Evolutionary conservation across 92 coral and sea anemone species (phyloP).

Genomic region (Zoanthus gigantus): DNA sequence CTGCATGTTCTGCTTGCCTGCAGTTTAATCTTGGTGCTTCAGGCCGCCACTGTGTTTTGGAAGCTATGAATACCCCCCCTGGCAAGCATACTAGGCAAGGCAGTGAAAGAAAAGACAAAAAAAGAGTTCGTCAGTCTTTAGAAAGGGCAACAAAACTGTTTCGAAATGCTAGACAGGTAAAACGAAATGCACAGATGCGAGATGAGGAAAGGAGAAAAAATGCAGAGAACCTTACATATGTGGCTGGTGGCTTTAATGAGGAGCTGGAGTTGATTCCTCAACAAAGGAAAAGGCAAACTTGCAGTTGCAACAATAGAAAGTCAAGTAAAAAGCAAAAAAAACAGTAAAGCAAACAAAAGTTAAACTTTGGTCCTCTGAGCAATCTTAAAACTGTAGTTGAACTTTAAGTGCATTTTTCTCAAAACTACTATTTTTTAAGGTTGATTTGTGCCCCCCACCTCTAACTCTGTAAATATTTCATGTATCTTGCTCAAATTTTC

Average conservation of each 20-base stretch:
- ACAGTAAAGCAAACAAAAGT: not conserved
- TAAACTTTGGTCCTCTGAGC: not conserved
- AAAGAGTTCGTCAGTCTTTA: slow-evolving; percentile 21
- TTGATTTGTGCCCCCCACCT: slow-evolving; percentile 21
- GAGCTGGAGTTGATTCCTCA: slow-evolving; percentile 17
- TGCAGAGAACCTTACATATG: slow-evolving; percentile 10
- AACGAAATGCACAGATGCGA: slow-evolving; percentile 20
- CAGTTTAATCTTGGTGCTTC: slow-evolving; percentile 26
- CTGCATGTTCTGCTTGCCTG: slow-evolving; percentile 18
- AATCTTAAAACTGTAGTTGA: slow-evolving; percentile 4
- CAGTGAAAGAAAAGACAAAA: slow-evolving; percentile 23
- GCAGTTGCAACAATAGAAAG: not conserved
- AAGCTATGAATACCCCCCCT: slow-evolving; percentile 19
- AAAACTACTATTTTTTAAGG: not conserved
- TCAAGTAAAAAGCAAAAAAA: not conserved
- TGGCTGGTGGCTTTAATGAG: slow-evolving; percentile 15
- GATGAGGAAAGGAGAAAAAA: slow-evolving; percentile 25
- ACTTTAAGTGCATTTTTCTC: slow-evolving; percentile 31
- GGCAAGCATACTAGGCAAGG: slow-evolving; percentile 28
- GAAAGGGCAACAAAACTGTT: slow-evolving; percentile 31
- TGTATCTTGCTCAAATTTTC: slow-evolving; percentile 40
- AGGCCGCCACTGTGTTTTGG: slow-evolving; percentile 15
- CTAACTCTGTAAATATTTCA: slow-evolving; percentile 9
- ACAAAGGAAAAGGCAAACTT: not conserved
- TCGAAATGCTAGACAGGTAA: slow-evolving; percentile 15